Conservation (phyloP, 2,113 vertebrate species). For the Chloroceryle aenea region DNA sequence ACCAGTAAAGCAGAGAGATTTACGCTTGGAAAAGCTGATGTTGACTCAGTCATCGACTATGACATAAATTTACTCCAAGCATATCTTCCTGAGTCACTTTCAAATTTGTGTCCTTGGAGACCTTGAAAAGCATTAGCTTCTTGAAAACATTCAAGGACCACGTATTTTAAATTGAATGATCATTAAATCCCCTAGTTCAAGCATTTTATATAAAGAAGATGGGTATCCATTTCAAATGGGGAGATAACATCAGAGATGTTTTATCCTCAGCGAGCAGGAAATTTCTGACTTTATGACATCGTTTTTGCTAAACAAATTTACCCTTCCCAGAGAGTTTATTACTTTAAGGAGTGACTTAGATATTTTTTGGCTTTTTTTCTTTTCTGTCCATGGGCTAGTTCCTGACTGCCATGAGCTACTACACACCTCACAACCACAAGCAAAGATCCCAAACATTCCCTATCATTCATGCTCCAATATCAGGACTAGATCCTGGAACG, state of each 20-base stretch:
- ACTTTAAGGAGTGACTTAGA: not conserved
- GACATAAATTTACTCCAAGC: not conserved
- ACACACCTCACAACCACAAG: not conserved
- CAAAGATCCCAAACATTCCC: not conserved
- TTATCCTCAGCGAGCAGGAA: not conserved
- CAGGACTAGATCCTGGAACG: not conserved
- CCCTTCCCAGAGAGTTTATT: not conserved
- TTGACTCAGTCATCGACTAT: not conserved
- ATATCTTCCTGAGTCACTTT: not conserved
- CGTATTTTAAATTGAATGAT: not conserved
- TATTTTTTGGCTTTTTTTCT: accelerated
- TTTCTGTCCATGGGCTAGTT: not conserved
- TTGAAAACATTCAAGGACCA: not conserved
- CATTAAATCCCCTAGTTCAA: not conserved
- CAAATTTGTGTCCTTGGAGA: not conserved
- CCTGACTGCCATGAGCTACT: not conserved
- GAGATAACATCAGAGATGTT: not conserved
- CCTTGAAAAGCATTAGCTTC: conserved; percentile 1
- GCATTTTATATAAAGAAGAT: not conserved
- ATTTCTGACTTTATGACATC: not conserved
- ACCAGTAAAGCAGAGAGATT: not conserved
- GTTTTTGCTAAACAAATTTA: conserved; percentile 9
- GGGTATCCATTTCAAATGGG: not conserved
- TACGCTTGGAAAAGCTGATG: not conserved
- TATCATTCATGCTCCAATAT: not conserved